These are phyloP conservation scores for Hyaena hyaena DNA, from an alignment of 2,113 vertebrate species.

Conservation along the genomic window DNA sequence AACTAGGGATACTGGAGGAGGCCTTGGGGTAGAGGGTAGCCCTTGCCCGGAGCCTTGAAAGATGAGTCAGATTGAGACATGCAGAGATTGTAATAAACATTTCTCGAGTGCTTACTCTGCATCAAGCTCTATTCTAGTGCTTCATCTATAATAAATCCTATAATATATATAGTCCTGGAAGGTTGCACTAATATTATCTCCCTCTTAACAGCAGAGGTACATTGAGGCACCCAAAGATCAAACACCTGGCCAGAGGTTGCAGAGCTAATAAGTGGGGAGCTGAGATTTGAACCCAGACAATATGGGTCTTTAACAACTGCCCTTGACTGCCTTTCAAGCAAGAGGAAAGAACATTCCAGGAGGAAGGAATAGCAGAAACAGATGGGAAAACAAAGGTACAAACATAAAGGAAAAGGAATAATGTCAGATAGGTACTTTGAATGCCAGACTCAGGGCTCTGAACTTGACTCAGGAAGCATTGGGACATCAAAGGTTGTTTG, in stretches of 20 bases:
- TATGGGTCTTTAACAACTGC: background rate
- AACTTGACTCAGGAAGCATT: background rate
- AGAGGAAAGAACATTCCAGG: conserved; percentile 7
- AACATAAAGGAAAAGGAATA: background rate
- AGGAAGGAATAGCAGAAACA: background rate
- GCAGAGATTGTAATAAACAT: background rate
- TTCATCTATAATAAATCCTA: background rate
- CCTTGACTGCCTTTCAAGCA: background rate
- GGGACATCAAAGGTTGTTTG: background rate
- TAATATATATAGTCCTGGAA: background rate
- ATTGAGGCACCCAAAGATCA: background rate
- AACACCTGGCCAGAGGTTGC: background rate
- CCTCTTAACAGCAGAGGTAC: background rate
- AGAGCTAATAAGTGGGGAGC: background rate
- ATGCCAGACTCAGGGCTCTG: background rate
- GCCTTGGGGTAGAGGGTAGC: background rate
- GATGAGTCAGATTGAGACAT: background rate
- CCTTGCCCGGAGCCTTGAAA: background rate
- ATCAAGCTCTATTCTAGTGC: background rate
- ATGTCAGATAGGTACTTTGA: background rate
- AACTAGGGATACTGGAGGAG: background rate
- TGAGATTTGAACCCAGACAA: background rate
- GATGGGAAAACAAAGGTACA: background rate
- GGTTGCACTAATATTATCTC: background rate
- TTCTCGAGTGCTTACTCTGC: background rate